Evolutionary conservation across 2,888 invertebrate species (phyloP), one percentile per base, ranked within the genome.

Genomic region (Megalurothrips usitatus): DNA sequence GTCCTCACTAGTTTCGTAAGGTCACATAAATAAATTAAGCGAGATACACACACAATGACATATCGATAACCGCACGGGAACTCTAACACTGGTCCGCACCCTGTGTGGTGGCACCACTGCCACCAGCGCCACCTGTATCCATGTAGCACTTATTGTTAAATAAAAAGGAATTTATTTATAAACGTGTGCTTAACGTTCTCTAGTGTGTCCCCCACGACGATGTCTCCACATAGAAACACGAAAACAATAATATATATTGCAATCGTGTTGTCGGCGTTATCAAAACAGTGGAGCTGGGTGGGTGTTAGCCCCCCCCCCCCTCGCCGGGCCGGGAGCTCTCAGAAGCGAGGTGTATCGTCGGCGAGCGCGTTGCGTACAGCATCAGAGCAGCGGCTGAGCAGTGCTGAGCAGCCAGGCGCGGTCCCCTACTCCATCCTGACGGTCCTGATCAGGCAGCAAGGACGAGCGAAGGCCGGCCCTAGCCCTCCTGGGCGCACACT

Each of bases 91-190:
- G 26, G 68, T 75, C 68, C 68, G 68, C 68, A 75, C 68, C 12
- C 68, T 10, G 23, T 26, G 68, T 75, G 68, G 68, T 26, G 68
- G 68, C 10, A 23, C 68, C 68, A 75, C 68, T 75, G 68, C 23
- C 68, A 58, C 8, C 68, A 75, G 23, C 68, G 23, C 10, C 12
- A 75, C 26, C n/a, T 58, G 58, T 58, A 58, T 58, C 58, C n/a
- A 43, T 43, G 34, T 43, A 43, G 58, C 17, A 6, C 58, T 6
- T 58, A 58, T 58, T 75, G 26, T 75, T 75, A 23, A 75, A 75
- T 75, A 75, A 75, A 75, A 58, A 23, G 68, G 23, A 75, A 75
- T 75, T 75, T 75, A 75, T 75, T 75, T 26, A 75, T 26, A 75
- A 26, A 1, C 58, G 14, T 1, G 14, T 17, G 19, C 14, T 58